These are phyloP conservation scores for Lypha dubia DNA, from an alignment of 2,888 invertebrate genomes.

Conservation along the genomic window DNA sequence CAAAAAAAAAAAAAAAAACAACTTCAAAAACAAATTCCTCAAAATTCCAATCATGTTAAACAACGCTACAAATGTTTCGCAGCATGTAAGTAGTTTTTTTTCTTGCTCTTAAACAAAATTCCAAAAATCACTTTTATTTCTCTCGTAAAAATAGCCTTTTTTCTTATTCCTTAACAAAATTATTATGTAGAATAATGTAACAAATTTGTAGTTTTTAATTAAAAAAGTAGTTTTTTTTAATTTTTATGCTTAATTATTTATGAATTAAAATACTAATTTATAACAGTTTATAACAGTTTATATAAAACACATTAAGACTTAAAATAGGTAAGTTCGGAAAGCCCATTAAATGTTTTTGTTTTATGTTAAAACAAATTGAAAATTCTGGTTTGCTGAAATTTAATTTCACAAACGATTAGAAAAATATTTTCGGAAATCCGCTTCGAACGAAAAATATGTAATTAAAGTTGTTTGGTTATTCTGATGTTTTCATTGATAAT, in stretches of 20 bases:
- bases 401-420: too few relatives aligned
- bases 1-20: constrained; percentile 38
- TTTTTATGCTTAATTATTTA: neutral
- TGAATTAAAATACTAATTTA: neutral
- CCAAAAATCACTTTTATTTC: neutral
- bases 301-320: too few relatives aligned
- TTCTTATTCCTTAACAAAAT: neutral
- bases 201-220: constrained; percentile 11
- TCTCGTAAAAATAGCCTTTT: neutral
- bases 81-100: constrained; percentile 78
- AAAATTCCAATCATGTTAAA: constrained; percentile 78
- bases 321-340: too few relatives aligned
- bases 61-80: constrained; percentile 77
- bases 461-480: too few relatives aligned
- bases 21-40: constrained; percentile 64
- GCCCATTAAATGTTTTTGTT: too few relatives aligned
- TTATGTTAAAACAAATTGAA: too few relatives aligned
- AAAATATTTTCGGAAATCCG: too few relatives aligned
- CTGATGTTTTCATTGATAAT: too few relatives aligned
- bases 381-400: too few relatives aligned
- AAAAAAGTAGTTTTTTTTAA: neutral
- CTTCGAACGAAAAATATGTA: too few relatives aligned
- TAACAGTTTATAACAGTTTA: too few relatives aligned
- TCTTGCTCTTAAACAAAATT: constrained; percentile 42
- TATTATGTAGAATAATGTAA: neutral